Evolutionary conservation across 2,888 invertebrate genomes (phyloP).

Genomic region (Tachina grossa): DNA sequence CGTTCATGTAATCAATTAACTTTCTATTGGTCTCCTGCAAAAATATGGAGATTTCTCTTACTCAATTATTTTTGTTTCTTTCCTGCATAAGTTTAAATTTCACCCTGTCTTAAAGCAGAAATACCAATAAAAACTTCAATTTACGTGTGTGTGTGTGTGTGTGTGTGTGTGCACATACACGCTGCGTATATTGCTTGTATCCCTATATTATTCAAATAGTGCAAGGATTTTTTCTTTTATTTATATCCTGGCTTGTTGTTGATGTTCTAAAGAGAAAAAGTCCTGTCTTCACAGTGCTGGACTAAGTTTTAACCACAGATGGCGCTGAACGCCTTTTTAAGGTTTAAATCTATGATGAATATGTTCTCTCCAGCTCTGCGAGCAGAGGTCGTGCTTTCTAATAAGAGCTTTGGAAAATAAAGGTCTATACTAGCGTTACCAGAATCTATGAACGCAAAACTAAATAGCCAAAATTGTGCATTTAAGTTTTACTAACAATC

Average conservation of each 20-base stretch:
- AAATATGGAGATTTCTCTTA: constrained; percentile 44
- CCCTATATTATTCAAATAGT: neutral
- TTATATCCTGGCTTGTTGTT: neutral
- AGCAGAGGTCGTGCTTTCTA: too few relatives aligned
- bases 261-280: constrained; percentile 11
- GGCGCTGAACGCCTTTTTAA: neutral
- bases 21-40: constrained; percentile 55
- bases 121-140: neutral
- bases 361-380: neutral
- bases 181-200: neutral
- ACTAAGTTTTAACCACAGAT: constrained; percentile 40
- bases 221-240: constrained; percentile 10
- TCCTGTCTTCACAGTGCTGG: neutral
- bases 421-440: neutral
- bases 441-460: neutral
- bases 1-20: constrained; percentile 39
- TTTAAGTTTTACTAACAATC: too few relatives aligned
- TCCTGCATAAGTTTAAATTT: constrained; percentile 23
- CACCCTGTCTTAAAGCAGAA: constrained; percentile 22
- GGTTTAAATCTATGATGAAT: constrained; percentile 35
- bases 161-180: neutral
- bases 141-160: neutral
- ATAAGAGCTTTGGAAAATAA: neutral
- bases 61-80: constrained; percentile 55
- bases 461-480: neutral